Conservation (phyloP, 2,113 vertebrate genomes). For the Austrofundulus limnaeus region DNA sequence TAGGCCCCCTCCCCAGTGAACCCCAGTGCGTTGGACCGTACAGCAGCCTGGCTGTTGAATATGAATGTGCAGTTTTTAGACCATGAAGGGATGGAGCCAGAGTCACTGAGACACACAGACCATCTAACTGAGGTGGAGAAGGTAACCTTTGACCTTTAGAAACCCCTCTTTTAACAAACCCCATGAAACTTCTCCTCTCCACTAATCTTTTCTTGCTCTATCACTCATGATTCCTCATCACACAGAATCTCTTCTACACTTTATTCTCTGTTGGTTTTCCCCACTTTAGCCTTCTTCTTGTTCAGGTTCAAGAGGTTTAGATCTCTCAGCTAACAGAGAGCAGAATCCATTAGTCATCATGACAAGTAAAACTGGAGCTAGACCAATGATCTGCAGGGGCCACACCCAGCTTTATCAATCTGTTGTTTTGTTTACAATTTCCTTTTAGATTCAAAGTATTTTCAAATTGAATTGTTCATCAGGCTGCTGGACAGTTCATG, state of each 20-base stretch:
- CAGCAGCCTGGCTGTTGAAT: conserved; percentile 98
- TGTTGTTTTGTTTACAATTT: too few relatives aligned
- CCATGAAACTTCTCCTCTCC: conserved; percentile 7
- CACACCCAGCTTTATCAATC: conserved; percentile 8
- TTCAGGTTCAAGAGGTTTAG: neutral
- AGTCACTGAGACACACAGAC: conserved; percentile 94
- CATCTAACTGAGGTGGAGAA: conserved; percentile 97
- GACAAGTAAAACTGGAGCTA: too few relatives aligned
- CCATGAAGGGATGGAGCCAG: conserved; percentile 92
- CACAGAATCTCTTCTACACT: neutral
- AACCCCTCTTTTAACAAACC: conserved; percentile 41
- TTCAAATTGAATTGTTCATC: neutral
- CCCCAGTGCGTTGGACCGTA: conserved; percentile 98
- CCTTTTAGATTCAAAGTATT: too few relatives aligned
- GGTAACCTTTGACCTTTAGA: conserved; percentile 82
- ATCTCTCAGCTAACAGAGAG: too few relatives aligned
- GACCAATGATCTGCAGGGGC: neutral
- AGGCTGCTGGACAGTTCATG: neutral
- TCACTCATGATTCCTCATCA: conserved; percentile 41
- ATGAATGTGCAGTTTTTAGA: conserved; percentile 99
- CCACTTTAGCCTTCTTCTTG: conserved; percentile 1
- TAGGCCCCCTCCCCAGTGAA: conserved; percentile 98
- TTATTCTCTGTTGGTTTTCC: conserved; percentile 23
- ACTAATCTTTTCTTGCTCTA: conserved; percentile 42
- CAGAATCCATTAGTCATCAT: too few relatives aligned